Evolutionary conservation across 2,888 invertebrate genomes (phyloP), one percentile per base, ranked within the genome.

Genomic region (Drosophila gaucha): DNA sequence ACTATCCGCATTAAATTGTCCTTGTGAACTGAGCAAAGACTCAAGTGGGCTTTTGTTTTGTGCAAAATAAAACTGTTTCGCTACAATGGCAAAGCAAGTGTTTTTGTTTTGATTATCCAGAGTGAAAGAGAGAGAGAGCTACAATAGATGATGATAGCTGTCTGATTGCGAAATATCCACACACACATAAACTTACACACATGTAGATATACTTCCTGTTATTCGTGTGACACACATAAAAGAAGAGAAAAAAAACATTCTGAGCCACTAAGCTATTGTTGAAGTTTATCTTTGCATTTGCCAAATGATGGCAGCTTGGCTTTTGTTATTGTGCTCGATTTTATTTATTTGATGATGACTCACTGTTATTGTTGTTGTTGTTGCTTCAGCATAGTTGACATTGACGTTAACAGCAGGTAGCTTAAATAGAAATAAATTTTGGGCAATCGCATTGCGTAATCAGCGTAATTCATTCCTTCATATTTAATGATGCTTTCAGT

Each of bases 1-100:
- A 62, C 58, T 54, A 52, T 39, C 49, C 49, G 51, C 55, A 75
- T 79, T 69, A 82, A 75, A 82, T 75, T 74, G 55, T 64, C 72
- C 67, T 66, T 67, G 59, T 39, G 50, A 78, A 57, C 71, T 78
- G 71, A 78, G 87, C 83, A 75, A 75, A 78, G 49, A 80, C 82
- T 84, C 82, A 84, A 86, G 85, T 72, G 68, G 75, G 78, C 85
- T 76, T 76, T 86, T 80, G 87, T 84, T 84, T 86, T 86, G 85
- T 86, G 86, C 14, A 41, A 86, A 82, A 80, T 78, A 74, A 86
- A 83, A 82, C 62, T 86, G 67, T 86, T 80, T 72, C 57, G 79
- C 76, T 60, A 59, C 80, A 82, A 82, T 69, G 55, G 41, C 80
- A 67, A 50, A 58, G 47, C 70, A 72, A 84, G 73, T 86, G 71